Conservation (phyloP, 2,797 vertebrate genomes). For the Aeoliscus strigatus region DNA sequence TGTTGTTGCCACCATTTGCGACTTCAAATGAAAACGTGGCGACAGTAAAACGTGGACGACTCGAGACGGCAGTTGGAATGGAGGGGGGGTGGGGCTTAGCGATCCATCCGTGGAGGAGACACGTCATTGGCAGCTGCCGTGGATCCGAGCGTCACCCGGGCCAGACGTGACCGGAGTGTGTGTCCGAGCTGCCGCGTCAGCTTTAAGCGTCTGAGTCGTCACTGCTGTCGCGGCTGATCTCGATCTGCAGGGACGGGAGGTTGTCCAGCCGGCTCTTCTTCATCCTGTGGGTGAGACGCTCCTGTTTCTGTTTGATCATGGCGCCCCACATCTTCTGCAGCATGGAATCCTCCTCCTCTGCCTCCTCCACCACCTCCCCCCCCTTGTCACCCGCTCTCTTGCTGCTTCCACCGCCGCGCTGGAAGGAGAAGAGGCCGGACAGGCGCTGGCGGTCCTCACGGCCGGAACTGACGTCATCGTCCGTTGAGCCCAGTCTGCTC, state of each 20-base stretch:
- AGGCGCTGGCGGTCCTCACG: slow-evolving; percentile 15
- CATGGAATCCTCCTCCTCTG: slow-evolving; percentile 89
- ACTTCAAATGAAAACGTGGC: too few species aligned
- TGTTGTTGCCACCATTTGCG: too few species aligned
- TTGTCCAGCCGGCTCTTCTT: slow-evolving; percentile 96
- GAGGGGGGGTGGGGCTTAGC: too few species aligned
- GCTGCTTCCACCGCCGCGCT: not conserved
- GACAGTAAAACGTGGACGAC: too few species aligned
- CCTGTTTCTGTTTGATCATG: slow-evolving; percentile 92
- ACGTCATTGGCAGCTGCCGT: too few species aligned
- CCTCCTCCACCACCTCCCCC: slow-evolving; percentile 23
- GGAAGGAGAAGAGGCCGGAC: slow-evolving; percentile 14
- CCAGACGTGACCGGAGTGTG: too few species aligned
- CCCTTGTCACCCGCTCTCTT: not conserved
- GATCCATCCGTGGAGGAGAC: too few species aligned
- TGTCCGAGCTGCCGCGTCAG: not conserved
- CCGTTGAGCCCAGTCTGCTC: slow-evolving; percentile 85
- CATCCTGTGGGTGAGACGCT: slow-evolving; percentile 81
- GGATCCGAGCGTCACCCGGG: too few species aligned
- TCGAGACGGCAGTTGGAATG: too few species aligned
- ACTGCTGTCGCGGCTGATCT: slow-evolving; percentile 96
- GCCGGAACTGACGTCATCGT: slow-evolving; percentile 24
- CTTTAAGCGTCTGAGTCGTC: slow-evolving; percentile 91
- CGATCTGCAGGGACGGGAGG: slow-evolving; percentile 94
- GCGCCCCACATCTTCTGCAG: slow-evolving; percentile 93